Evolutionary conservation across 2,888 invertebrate species (phyloP).

Genomic region (Tetranychus truncatus): DNA sequence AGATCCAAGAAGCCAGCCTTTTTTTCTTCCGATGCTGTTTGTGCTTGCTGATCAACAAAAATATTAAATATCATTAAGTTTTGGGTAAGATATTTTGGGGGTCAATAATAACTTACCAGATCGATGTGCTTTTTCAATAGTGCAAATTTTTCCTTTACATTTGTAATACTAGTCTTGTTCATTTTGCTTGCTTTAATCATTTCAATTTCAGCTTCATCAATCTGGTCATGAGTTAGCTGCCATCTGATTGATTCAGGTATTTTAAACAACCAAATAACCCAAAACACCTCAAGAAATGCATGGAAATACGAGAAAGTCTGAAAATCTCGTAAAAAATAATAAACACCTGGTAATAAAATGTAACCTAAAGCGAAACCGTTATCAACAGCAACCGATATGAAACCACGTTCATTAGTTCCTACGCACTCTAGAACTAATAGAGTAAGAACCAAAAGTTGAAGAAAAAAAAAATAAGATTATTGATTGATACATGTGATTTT

Average conservation of each 20-base stretch:
- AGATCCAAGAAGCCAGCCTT: slow-evolving; percentile 11
- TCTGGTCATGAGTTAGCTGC: slow-evolving; percentile 2
- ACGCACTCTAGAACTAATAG: slow-evolving; percentile 7
- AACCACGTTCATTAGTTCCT: slow-evolving; percentile 2
- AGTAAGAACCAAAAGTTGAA: no score
- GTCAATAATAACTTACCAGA: neutral
- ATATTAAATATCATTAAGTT: no score
- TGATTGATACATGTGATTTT: neutral
- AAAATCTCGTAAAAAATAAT: slow-evolving; percentile 9
- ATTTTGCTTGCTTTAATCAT: slow-evolving; percentile 6
- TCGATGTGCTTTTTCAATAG: slow-evolving; percentile 9
- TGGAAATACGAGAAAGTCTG: neutral
- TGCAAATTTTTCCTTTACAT: neutral
- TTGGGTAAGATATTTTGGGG: no score
- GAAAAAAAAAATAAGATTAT: neutral
- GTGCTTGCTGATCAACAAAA: neutral
- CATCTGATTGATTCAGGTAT: slow-evolving; percentile 11
- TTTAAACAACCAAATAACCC: neutral
- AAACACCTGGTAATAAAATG: slow-evolving; percentile 4
- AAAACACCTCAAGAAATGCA: neutral
- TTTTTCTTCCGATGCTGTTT: neutral
- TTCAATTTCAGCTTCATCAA: slow-evolving; percentile 4
- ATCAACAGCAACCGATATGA: slow-evolving; percentile 7
- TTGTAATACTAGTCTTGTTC: neutral
- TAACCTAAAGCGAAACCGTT: slow-evolving; percentile 10